These are phyloP conservation scores for Eidolon dupreanum DNA, from an alignment of 2,797 vertebrate genomes.

Conservation along the genomic window DNA sequence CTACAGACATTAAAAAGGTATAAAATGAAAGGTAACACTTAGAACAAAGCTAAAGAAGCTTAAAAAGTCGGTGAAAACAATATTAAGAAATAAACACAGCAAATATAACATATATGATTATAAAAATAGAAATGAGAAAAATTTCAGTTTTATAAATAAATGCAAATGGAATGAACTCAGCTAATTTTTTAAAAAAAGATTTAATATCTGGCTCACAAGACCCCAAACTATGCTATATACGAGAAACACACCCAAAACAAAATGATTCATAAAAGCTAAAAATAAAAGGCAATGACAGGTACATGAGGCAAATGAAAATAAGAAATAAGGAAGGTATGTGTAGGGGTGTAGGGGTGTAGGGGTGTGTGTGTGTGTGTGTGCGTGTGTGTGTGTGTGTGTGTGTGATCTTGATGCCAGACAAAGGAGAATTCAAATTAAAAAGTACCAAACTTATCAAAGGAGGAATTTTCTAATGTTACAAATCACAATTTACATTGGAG, in stretches of 20 bases:
- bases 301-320: neutral
- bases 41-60: neutral
- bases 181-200: neutral
- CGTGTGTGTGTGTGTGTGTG: neutral
- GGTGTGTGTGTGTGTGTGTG: neutral
- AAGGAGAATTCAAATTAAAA: neutral
- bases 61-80: neutral
- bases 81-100: neutral
- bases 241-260: neutral
- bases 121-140: neutral
- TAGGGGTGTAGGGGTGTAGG: neutral
- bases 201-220: neutral
- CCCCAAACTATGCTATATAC: neutral
- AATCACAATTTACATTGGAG: neutral
- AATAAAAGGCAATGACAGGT: neutral
- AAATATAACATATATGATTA: neutral
- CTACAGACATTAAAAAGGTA: neutral
- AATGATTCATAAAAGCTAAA: constrained; percentile 16
- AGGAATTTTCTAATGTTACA: neutral
- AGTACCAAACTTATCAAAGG: neutral
- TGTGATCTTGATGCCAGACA: neutral
- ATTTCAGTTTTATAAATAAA: neutral
- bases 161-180: neutral
- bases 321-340: neutral
- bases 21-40: neutral